Base-by-base conservation (phyloP, 1,140 invertebrate species). In the Amyelois transitella region DNA sequence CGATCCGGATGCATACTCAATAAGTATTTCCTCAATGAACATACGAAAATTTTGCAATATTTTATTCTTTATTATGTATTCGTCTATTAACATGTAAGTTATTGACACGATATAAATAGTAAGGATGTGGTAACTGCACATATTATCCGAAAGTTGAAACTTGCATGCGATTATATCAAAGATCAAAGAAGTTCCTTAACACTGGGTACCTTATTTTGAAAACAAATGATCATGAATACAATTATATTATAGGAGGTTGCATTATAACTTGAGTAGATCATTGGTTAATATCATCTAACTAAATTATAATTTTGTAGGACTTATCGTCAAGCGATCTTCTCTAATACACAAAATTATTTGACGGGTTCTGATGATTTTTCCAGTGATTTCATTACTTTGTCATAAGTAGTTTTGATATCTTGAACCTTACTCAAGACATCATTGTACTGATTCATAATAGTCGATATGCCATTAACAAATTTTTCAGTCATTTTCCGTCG, bases 1-100 rank as follows among this genome's bases (percentile, higher is more conserved):
- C 64, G 60, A 20, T 24, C 55, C 61, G 55, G 55, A 67, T 63
- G 38, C 54, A 38, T 57, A 60, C 57, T 51, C 57, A 53, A 53
- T 47, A 47, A 17, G 44, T 45, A 54, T 57, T 53, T 62, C 50
- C 50, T 44, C 32, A 43, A 53, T 44, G 19, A 44, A 43, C 51
- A 43, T 45, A 48, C 45, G 2, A 38, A 14, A 2, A 14, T 38
- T 38, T 38, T 38, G n/a, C 17, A 38, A 38, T 14, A 6, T 10
- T 32, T 6, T 32, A 32, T 24, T 24, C 8, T 24, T 8, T 24
- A 8, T 5, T 24, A 3, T 18, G 6, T 44, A 18, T 44, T 44
- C 18, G 18, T 44, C 17, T 18, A 17, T 18, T 44, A 44, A 44
- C 17, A 18, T 44, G 43, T n/a, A 43, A 43, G 4, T n/a, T 43